Percentiles rank a stretch among this genome's conserved stretches.
Conservation (phyloP, 2,113 vertebrate genomes). For the Desmodus rotundus region DNA sequence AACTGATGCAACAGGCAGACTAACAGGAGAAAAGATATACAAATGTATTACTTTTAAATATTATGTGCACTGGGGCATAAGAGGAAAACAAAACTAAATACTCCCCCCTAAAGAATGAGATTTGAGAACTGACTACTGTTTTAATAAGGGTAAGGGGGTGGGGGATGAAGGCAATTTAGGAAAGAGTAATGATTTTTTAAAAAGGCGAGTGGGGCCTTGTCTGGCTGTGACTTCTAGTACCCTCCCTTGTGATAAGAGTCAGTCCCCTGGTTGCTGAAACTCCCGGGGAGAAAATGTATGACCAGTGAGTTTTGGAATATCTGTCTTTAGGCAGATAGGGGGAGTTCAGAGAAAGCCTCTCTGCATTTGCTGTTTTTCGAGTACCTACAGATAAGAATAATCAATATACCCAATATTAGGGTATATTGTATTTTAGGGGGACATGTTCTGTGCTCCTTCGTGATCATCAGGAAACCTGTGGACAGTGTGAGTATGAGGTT, state of each 20-base stretch:
- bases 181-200: background rate
- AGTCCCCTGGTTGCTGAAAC: background rate
- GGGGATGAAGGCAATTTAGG: background rate
- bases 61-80: background rate
- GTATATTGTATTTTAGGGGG: background rate
- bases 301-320: background rate
- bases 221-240: background rate
- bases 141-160: background rate
- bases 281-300: background rate
- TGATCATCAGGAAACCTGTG: background rate
- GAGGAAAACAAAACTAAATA: background rate
- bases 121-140: background rate
- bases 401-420: background rate
- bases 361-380: background rate
- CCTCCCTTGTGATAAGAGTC: background rate
- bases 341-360: background rate
- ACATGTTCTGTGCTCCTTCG: background rate
- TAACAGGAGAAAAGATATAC: background rate
- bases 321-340: background rate
- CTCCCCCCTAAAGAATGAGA: background rate
- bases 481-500: background rate
- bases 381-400: background rate
- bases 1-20: background rate
- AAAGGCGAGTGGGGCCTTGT: background rate
- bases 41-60: background rate